These are phyloP conservation scores for Drosophila ustulata DNA, from an alignment of 2,888 invertebrate genomes.

Conservation along the genomic window DNA sequence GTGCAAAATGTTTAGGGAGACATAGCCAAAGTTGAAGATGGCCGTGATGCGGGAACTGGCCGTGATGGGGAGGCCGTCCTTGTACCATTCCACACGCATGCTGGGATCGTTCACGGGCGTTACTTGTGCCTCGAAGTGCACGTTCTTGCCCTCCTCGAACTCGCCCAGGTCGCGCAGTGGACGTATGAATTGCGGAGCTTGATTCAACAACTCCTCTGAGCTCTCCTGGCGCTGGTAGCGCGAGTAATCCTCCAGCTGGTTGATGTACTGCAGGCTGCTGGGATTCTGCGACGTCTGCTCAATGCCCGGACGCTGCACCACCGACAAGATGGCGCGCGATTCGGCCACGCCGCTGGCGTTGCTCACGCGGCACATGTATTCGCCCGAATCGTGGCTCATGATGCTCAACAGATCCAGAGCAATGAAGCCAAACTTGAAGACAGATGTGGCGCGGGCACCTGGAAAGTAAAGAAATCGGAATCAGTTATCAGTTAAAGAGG, in stretches of 20 bases:
- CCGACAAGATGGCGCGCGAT: constrained; percentile 92
- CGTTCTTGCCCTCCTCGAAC: constrained; percentile 95
- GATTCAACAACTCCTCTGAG: constrained; percentile 91
- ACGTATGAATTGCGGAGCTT: constrained; percentile 94
- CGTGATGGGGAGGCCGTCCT: constrained; percentile 97
- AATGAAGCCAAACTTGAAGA: constrained; percentile 99
- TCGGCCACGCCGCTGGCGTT: constrained; percentile 95
- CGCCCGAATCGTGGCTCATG: constrained; percentile 94
- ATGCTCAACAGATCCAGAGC: constrained; percentile 96
- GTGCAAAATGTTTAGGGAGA: constrained; percentile 99
- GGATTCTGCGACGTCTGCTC: constrained; percentile 96
- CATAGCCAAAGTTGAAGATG: constrained; percentile 99
- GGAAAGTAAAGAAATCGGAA: no score
- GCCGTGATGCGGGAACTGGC: constrained; percentile 98
- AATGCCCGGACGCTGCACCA: constrained; percentile 92
- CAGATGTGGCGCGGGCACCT: constrained; percentile 98
- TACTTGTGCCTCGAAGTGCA: constrained; percentile 96
- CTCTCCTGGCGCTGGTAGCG: constrained; percentile 94
- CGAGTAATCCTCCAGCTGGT: constrained; percentile 95
- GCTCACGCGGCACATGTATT: constrained; percentile 94
- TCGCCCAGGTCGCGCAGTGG: constrained; percentile 94
- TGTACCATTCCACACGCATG: constrained; percentile 98
- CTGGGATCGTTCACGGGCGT: constrained; percentile 96
- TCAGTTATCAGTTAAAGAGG: neutral
- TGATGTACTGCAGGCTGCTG: constrained; percentile 95